Evolutionary conservation across 2,888 invertebrate species (phyloP), one percentile per base, ranked within the genome.

Genomic region (Diplazon laetatorius): DNA sequence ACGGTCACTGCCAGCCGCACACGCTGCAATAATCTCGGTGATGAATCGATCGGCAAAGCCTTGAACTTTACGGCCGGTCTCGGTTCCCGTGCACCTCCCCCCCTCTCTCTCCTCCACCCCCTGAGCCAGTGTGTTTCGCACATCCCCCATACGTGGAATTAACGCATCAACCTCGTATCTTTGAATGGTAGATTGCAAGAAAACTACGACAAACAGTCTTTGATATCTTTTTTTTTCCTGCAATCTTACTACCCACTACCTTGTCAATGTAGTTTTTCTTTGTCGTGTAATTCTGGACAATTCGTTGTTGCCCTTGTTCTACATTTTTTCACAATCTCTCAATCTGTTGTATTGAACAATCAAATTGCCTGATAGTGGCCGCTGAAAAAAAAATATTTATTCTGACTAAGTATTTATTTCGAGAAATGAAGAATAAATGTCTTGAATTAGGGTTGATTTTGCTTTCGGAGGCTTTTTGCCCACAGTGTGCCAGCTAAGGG

Each of bases 11-110:
- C 48, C 71, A 71, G 52, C n/a, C 44, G 25, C 62, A 25, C 68
- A 25, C 63, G 69, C 71, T 57, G 57, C 66, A 75, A 78, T 78
- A 78, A 75, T 80, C 71, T 73, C 69, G 80, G 72, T 80, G 81
- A 84, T 74, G 80, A 85, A 86, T 86, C 86, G 84, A 86, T 86
- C 84, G 80, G 75, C 60, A 59, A 80, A 86, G 84, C 86, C 86
- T 86, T 86, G 86, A 86, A 86, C 86, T 86, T 86, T 82, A 80
- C 37, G 50, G 55, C 65, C 42, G 52, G 55, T 70, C 74, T 57
- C 70, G 75, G 46, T 66, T 65, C 50, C 86, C 86, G 86, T 86
- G 86, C 86, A 86, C 86, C 85, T 86, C 82, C 80, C 37, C 44
- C 48, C 65, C 42, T 52, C 46, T 70, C 74, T 57, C 70, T 72